A percentile compares a stretch with the other conserved stretches of the same genome.
These are phyloP conservation scores for Chanos chanos DNA, from an alignment of 2,797 vertebrate genomes.

Conservation along the genomic window DNA sequence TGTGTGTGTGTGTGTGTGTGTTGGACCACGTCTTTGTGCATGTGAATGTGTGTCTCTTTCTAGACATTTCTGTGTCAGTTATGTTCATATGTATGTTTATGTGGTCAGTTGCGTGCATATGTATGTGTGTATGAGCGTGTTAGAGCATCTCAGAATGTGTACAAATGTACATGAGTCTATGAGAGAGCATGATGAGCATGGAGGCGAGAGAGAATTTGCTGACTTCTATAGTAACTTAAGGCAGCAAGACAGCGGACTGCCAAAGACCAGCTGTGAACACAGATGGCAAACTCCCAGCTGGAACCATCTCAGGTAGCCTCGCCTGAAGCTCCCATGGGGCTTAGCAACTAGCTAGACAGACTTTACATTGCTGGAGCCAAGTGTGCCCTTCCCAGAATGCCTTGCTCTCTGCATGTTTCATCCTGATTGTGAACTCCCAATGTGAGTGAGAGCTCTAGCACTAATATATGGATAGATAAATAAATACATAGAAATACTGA, in stretches of 20 bases:
- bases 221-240: not conserved
- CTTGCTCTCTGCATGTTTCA: conserved; percentile 8
- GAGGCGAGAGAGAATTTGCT: not conserved
- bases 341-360: not conserved
- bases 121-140: no score
- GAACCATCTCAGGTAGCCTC: not conserved
- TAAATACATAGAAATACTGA: no score
- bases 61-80: no score
- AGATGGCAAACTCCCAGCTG: not conserved
- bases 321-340: not conserved
- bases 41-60: no score
- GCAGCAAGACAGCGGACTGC: not conserved
- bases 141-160: no score
- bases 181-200: no score
- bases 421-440: conserved; percentile 20
- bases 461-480: no score
- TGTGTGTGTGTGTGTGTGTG: no score
- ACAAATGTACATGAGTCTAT: no score
- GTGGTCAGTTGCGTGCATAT: no score
- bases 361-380: not conserved
- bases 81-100: no score
- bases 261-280: not conserved
- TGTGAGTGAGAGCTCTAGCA: conserved; percentile 19
- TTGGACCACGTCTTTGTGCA: no score
- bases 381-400: not conserved